Percentiles rank a stretch among this genome's conserved stretches.
Evolutionary conservation across 2,797 vertebrate species (phyloP).

Genomic region (Cossypha polioptera): DNA sequence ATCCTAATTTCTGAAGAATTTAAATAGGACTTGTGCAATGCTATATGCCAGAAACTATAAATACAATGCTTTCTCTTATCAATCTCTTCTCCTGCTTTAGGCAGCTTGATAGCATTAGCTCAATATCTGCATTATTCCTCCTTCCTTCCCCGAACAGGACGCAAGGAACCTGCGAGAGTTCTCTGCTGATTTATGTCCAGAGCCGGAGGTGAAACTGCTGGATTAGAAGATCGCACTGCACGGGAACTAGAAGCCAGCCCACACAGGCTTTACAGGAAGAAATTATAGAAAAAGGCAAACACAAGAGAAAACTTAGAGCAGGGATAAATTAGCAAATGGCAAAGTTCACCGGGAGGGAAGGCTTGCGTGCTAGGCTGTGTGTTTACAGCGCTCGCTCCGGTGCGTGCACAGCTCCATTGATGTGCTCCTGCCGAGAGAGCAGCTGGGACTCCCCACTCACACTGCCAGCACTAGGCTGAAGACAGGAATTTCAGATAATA

Average conservation of each 20-base stretch:
- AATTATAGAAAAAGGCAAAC: neutral
- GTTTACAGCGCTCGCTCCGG: neutral
- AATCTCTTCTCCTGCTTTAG: neutral
- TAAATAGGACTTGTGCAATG: neutral
- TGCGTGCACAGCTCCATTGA: neutral
- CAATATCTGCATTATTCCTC: neutral
- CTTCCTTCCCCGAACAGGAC: neutral
- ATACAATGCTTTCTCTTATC: conserved; percentile 42
- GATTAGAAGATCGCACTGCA: neutral
- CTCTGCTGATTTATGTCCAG: neutral
- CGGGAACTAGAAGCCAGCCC: neutral
- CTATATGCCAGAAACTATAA: conserved; percentile 41
- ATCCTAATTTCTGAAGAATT: conserved; percentile 63
- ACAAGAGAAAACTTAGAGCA: neutral
- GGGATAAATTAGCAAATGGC: neutral
- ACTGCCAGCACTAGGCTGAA: neutral
- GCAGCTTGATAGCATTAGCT: neutral
- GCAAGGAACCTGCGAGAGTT: neutral
- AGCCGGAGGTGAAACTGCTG: conserved; percentile 2
- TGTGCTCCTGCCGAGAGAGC: neutral
- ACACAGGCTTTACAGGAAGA: conserved; percentile 23
- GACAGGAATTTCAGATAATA: neutral
- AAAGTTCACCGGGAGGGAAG: neutral
- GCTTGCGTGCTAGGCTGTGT: neutral
- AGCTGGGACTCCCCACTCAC: neutral